Evolutionary conservation across 2,888 invertebrate genomes (phyloP).

Genomic region (Gastracanthus pulcherrimus): DNA sequence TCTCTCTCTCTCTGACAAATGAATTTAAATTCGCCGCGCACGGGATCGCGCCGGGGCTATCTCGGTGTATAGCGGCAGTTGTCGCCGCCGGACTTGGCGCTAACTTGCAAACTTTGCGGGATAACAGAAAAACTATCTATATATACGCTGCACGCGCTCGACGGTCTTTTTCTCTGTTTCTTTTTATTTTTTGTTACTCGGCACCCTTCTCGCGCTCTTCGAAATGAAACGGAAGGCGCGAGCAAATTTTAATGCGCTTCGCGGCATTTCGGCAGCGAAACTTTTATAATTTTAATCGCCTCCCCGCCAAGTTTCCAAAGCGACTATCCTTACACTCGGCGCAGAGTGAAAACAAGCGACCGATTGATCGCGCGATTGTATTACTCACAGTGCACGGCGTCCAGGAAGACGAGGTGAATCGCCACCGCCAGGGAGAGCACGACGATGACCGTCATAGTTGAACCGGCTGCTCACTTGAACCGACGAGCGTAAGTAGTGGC

Average conservation of each 20-base stretch:
- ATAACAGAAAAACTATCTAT: no score
- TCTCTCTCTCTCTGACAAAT: conserved; percentile 21
- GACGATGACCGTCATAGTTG: neutral
- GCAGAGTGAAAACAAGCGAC: neutral
- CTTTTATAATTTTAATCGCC: no score
- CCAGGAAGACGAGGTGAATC: conserved; percentile 7
- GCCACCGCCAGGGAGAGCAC: conserved; percentile 1
- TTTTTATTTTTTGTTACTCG: neutral
- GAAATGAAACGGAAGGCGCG: no score
- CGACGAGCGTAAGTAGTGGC: neutral
- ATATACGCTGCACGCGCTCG: neutral
- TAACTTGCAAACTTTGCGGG: no score
- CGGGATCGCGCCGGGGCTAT: no score
- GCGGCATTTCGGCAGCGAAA: no score
- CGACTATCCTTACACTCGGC: no score
- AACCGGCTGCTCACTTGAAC: neutral
- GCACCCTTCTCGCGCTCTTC: no score
- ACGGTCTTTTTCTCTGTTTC: neutral
- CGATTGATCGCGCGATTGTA: neutral
- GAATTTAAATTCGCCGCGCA: conserved; percentile 45
- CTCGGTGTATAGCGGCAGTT: no score
- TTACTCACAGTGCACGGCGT: conserved; percentile 40
- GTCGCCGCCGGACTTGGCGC: no score
- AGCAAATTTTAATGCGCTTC: no score
- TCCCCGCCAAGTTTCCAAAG: no score